Evolutionary conservation across 2,797 vertebrate species (phyloP).

Genomic region (Sardinella longiceps): DNA sequence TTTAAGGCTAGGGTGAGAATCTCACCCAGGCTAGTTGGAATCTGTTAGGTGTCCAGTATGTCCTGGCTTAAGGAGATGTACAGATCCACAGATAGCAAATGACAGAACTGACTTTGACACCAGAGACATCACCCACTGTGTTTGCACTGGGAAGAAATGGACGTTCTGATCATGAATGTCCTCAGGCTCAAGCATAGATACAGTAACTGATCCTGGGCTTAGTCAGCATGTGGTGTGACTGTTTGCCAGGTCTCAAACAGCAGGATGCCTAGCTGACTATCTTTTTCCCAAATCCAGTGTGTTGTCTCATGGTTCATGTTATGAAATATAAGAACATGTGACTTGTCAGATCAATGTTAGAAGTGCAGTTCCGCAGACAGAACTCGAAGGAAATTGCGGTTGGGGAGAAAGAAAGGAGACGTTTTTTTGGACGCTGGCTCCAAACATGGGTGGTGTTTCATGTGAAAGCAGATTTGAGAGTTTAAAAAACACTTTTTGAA

Average conservation of each 20-base stretch:
- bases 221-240: not conserved
- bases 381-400: not conserved
- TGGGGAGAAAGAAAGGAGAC: not conserved
- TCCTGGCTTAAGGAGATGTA: no score
- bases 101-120: no score
- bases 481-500: not conserved
- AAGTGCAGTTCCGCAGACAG: not conserved
- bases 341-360: not conserved
- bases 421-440: not conserved
- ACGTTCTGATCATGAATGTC: no score
- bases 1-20: no score
- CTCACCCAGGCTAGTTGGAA: no score
- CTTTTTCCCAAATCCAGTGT: not conserved
- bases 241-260: not conserved
- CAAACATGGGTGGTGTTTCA: not conserved
- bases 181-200: not conserved
- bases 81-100: no score
- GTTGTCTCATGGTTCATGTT: not conserved
- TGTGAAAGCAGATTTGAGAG: not conserved
- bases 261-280: no score
- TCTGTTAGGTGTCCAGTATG: no score
- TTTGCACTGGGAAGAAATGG: not conserved
- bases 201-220: no score
- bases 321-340: not conserved
- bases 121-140: not conserved